A percentile compares a stretch with the other conserved stretches of the same genome.
These are phyloP conservation scores for Spodoptera frugiperda DNA, from an alignment of 1,140 invertebrate genomes.

Conservation along the genomic window DNA sequence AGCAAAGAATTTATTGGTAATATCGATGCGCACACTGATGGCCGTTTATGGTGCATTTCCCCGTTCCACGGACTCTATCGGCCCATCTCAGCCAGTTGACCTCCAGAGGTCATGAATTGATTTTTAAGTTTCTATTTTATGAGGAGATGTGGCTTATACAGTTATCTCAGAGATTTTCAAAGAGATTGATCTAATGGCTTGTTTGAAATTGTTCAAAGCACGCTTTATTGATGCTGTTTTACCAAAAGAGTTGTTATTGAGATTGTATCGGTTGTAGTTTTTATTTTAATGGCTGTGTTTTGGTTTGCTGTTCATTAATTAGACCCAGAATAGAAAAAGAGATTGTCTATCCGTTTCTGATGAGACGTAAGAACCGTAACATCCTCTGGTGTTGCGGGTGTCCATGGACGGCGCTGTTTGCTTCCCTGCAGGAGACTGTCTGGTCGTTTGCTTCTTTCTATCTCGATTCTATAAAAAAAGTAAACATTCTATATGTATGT, in stretches of 20 bases:
- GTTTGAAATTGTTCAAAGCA: constrained; percentile 29
- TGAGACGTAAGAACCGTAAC: too few relatives aligned
- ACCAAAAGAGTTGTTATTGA: not conserved
- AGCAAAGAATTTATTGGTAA: constrained; percentile 80
- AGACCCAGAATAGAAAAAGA: too few relatives aligned
- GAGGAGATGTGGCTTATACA: constrained; percentile 34
- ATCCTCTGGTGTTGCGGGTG: too few relatives aligned
- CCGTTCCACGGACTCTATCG: constrained; percentile 65
- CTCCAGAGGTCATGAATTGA: constrained; percentile 76
- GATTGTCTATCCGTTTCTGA: too few relatives aligned
- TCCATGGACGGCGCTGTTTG: too few relatives aligned
- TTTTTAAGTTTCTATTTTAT: constrained; percentile 74
- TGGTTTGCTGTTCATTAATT: too few relatives aligned
- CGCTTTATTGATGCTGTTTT: not conserved
- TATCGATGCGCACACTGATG: constrained; percentile 74
- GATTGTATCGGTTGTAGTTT: not conserved
- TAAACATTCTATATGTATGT: too few relatives aligned
- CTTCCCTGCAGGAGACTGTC: too few relatives aligned
- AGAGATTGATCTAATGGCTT: constrained; percentile 39
- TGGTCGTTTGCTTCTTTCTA: too few relatives aligned
- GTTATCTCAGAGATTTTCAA: constrained; percentile 34
- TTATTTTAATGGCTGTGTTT: not conserved
- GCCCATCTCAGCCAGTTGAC: constrained; percentile 61
- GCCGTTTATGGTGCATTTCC: constrained; percentile 63
- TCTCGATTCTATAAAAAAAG: too few relatives aligned